A percentile compares a stretch with the other conserved stretches of the same genome.
phyloP scores from a whole-genome alignment of 1,140 invertebrate species.

The Habropoda laboriosa region DNA sequence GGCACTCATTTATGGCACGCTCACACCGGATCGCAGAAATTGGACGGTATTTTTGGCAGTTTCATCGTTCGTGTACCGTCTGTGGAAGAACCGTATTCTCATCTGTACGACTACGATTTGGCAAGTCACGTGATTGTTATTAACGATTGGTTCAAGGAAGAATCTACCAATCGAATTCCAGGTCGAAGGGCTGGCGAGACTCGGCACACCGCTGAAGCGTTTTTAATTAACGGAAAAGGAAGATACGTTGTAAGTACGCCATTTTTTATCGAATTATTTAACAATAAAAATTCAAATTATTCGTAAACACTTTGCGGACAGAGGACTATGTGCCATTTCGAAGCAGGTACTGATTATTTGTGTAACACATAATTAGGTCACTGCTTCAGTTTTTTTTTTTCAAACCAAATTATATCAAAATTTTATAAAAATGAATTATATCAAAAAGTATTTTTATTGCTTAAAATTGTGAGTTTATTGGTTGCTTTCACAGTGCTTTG shows the following conservation, averaged over 20 bases:
- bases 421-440: too few species aligned
- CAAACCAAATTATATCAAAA: too few species aligned
- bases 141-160: constrained; percentile 91
- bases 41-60: constrained; percentile 92
- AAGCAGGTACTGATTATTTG: too few species aligned
- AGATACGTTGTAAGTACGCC: neutral
- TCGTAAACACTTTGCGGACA: too few species aligned
- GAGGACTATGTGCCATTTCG: too few species aligned
- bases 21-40: constrained; percentile 92
- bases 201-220: neutral
- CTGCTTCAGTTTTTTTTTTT: too few species aligned
- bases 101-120: constrained; percentile 93
- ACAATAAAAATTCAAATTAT: neutral
- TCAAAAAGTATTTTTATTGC: too few species aligned
- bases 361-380: too few species aligned
- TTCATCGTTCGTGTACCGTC: constrained; percentile 90
- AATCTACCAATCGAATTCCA: constrained; percentile 62
- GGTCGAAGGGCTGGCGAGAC: neutral
- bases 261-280: neutral
- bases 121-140: constrained; percentile 92
- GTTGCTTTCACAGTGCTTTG: too few species aligned
- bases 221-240: constrained; percentile 51
- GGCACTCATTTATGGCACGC: constrained; percentile 96
- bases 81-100: constrained; percentile 87
- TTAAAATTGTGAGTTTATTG: too few species aligned